These are phyloP conservation scores for Zalophus californianus DNA, from an alignment of 2,797 vertebrate species.

Conservation along the genomic window DNA sequence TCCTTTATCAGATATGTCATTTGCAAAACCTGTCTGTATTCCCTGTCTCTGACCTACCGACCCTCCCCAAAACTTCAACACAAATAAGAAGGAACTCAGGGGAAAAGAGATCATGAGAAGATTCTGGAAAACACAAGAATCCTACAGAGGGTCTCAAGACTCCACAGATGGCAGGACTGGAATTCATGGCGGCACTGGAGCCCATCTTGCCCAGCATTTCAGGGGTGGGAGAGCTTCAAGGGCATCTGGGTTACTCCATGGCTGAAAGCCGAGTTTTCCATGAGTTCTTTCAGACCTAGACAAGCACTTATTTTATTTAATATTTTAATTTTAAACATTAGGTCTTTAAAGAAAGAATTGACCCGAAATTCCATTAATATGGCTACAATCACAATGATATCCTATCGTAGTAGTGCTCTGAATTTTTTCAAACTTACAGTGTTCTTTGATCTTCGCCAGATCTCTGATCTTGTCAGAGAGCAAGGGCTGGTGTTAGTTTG, in stretches of 20 bases:
- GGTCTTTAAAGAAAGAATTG: slow-evolving; percentile 11
- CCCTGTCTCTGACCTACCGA: rapidly evolving
- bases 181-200: rapidly evolving
- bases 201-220: neutral
- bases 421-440: neutral
- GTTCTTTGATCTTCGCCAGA: neutral
- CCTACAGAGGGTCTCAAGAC: neutral
- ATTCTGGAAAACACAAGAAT: neutral
- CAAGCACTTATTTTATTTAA: neutral
- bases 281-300: neutral
- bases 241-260: neutral
- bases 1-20: neutral
- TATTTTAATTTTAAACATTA: slow-evolving; percentile 32
- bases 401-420: neutral
- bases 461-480: neutral
- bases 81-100: neutral
- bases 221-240: neutral
- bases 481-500: neutral
- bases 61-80: neutral
- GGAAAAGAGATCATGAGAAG: neutral
- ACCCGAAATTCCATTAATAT: neutral
- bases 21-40: neutral
- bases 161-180: neutral
- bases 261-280: neutral
- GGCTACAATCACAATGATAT: neutral